These are phyloP conservation scores for Acheta domesticus DNA, from an alignment of 2,888 invertebrate species.

Conservation along the genomic window DNA sequence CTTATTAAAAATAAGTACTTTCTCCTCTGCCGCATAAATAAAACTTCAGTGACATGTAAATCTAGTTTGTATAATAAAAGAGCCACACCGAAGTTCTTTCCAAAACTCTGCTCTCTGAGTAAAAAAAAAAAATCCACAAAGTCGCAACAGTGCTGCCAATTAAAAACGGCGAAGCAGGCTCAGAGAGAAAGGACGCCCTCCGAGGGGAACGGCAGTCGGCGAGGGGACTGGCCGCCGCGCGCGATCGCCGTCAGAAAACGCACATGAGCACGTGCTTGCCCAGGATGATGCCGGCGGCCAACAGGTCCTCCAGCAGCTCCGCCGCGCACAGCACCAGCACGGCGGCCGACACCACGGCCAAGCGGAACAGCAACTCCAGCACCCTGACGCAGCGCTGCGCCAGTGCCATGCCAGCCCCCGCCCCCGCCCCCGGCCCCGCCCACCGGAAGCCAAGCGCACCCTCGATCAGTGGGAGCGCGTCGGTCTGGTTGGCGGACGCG, in stretches of 20 bases:
- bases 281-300: neutral
- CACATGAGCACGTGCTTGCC: neutral
- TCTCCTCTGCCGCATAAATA: too few relatives aligned
- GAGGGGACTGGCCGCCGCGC: too few relatives aligned
- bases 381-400: neutral
- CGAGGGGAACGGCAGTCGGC: neutral
- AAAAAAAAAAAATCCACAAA: neutral
- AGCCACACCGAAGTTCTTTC: too few relatives aligned
- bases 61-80: too few relatives aligned
- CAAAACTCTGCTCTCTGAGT: neutral
- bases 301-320: neutral
- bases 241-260: neutral
- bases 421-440: too few relatives aligned
- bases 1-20: too few relatives aligned
- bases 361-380: neutral
- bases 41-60: too few relatives aligned
- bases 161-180: neutral
- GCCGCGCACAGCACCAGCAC: neutral
- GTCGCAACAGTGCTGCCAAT: neutral
- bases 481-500: too few relatives aligned
- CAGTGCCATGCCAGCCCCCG: neutral
- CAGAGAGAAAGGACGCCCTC: too few relatives aligned
- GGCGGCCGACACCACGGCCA: neutral
- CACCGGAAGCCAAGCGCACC: too few relatives aligned
- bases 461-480: too few relatives aligned